phyloP scores from a whole-genome alignment of 2,888 invertebrate genomes.

The Heliothis peltigera region DNA sequence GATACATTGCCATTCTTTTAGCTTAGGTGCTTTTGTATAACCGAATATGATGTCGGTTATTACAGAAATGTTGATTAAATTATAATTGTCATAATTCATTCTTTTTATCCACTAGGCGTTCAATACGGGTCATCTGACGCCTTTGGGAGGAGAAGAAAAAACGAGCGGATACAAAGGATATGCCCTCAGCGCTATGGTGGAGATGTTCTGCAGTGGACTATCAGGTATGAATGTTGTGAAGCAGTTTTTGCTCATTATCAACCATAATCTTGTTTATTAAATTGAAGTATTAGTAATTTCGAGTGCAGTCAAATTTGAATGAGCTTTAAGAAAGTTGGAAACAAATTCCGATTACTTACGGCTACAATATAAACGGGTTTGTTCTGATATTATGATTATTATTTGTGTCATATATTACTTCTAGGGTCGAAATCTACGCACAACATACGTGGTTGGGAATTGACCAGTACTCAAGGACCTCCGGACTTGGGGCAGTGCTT shows the following conservation, averaged over 20 bases:
- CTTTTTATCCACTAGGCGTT: conserved; percentile 84
- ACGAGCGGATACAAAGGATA: conserved; percentile 97
- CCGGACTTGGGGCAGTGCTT: conserved; percentile 97
- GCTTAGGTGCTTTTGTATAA: background rate
- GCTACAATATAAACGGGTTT: too few relatives aligned
- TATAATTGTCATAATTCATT: background rate
- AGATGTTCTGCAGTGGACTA: conserved; percentile 95
- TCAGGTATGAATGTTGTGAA: conserved; percentile 84
- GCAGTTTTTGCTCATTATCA: background rate
- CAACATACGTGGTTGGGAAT: conserved; percentile 93
- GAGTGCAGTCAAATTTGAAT: too few relatives aligned
- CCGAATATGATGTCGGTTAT: too few relatives aligned
- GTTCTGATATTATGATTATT: too few relatives aligned
- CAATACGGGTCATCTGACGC: conserved; percentile 90
- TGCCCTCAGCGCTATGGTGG: conserved; percentile 95
- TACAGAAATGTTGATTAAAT: too few relatives aligned
- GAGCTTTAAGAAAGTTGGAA: too few relatives aligned
- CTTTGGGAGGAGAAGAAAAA: conserved; percentile 93
- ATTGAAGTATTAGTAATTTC: too few relatives aligned
- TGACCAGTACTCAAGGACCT: conserved; percentile 85
- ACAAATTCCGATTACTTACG: too few relatives aligned
- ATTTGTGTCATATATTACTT: too few relatives aligned
- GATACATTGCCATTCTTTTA: background rate
- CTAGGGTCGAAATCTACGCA: conserved; percentile 91
- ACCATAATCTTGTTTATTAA: background rate